These are phyloP conservation scores for Pollachius pollachius DNA, from an alignment of 2,113 vertebrate species.

Conservation along the genomic window DNA sequence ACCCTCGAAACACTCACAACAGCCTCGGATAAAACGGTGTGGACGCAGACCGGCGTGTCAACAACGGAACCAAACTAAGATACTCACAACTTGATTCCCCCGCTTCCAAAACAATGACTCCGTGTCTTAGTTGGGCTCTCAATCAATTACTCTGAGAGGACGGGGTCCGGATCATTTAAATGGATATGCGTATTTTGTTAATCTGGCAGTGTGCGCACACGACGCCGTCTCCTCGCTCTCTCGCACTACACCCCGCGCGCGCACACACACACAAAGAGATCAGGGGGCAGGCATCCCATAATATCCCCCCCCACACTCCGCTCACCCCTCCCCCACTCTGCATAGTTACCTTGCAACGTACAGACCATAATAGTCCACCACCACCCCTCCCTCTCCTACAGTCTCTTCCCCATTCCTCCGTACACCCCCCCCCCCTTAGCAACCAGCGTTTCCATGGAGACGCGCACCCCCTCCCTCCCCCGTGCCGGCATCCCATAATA, in stretches of 20 bases:
- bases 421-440: conserved; percentile 67
- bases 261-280: conserved; percentile 82
- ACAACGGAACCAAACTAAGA: conserved; percentile 34
- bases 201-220: conserved; percentile 67
- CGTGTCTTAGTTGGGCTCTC: conserved; percentile 37
- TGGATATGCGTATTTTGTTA: conserved; percentile 52
- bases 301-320: conserved; percentile 65
- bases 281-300: conserved; percentile 85
- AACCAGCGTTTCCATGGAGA: conserved; percentile 73
- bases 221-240: conserved; percentile 71
- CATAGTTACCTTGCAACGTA: conserved; percentile 82
- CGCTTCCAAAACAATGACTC: conserved; percentile 40
- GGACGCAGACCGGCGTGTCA: background rate
- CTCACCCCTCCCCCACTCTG: conserved; percentile 77
- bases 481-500: conserved; percentile 76
- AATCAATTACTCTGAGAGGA: conserved; percentile 16
- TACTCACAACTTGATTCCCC: conserved; percentile 64
- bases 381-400: conserved; percentile 54
- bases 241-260: conserved; percentile 71
- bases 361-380: conserved; percentile 80
- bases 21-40: background rate
- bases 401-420: conserved; percentile 75
- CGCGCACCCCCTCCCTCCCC: conserved; percentile 55
- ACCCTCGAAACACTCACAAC: background rate
- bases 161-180: conserved; percentile 38